These are phyloP conservation scores for Centruroides vittatus DNA, from an alignment of 1,140 invertebrate genomes.

Conservation along the genomic window DNA sequence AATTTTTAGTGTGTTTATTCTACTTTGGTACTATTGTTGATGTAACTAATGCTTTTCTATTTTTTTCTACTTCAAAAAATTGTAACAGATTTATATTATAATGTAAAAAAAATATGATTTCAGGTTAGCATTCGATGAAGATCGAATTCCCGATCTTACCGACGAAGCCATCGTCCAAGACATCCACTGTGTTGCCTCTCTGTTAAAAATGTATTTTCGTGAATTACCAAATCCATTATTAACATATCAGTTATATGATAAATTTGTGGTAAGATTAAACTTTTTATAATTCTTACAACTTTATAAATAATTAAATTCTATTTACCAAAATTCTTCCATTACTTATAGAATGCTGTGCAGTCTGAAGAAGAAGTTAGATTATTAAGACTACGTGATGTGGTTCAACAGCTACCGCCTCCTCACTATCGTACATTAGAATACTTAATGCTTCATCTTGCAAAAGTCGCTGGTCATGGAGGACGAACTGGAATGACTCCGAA, in stretches of 20 bases:
- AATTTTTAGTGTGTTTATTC: too few species aligned
- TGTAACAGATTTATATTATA: too few species aligned
- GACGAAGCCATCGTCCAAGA: slow-evolving; percentile 59
- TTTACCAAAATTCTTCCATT: background rate
- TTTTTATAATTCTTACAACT: background rate
- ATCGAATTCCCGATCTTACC: slow-evolving; percentile 64
- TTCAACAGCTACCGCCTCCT: slow-evolving; percentile 84
- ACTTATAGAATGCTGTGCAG: slow-evolving; percentile 56
- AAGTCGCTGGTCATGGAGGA: slow-evolving; percentile 62
- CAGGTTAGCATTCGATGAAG: slow-evolving; percentile 76
- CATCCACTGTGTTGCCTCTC: slow-evolving; percentile 88
- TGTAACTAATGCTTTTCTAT: too few species aligned
- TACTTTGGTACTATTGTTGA: too few species aligned
- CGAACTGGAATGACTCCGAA: slow-evolving; percentile 92
- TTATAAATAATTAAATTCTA: too few species aligned
- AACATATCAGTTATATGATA: slow-evolving; percentile 92
- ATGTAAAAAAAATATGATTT: too few species aligned
- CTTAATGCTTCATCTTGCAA: slow-evolving; percentile 76
- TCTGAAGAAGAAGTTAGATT: slow-evolving; percentile 47
- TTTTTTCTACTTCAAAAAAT: too few species aligned
- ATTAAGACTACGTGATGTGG: slow-evolving; percentile 64
- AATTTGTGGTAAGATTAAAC: slow-evolving; percentile 47
- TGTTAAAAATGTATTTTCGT: slow-evolving; percentile 95
- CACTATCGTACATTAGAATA: slow-evolving; percentile 93
- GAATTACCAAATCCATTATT: slow-evolving; percentile 94